Conservation (phyloP, 2,797 vertebrate species). For the Spatula clypeata region DNA sequence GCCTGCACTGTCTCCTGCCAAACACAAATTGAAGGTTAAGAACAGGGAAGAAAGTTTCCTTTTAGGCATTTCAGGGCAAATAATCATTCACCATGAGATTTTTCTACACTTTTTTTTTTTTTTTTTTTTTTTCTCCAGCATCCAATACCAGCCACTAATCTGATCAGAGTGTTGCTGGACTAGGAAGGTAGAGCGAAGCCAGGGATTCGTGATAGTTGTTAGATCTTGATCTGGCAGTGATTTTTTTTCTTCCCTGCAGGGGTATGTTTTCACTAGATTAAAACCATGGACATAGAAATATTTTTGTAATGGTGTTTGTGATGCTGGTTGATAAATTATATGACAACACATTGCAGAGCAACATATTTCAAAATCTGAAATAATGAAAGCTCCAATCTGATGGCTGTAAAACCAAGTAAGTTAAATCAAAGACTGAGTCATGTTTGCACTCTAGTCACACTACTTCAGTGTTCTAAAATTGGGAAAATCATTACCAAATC, state of each 20-base stretch:
- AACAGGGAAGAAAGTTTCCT: not conserved
- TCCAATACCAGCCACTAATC: not conserved
- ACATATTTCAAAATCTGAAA: not conserved
- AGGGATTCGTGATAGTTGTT: not conserved
- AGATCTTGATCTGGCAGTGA: not conserved
- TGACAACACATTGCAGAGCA: not conserved
- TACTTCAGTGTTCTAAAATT: not conserved
- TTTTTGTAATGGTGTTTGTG: not conserved
- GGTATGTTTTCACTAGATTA: not conserved
- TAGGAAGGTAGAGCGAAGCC: not conserved
- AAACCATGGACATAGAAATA: not conserved
- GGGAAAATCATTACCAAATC: not conserved
- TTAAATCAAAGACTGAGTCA: not conserved
- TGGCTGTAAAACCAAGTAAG: not conserved
- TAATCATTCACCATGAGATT: not conserved
- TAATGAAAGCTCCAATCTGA: not conserved
- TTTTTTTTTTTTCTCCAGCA: not conserved
- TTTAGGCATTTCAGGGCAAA: not conserved
- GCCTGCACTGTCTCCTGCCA: conserved; percentile 1
- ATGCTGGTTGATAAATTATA: not conserved
- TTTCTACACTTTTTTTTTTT: not conserved
- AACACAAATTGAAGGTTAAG: not conserved
- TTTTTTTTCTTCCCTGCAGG: not conserved
- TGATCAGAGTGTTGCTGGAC: not conserved
- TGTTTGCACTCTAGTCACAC: not conserved